phyloP scores from a whole-genome alignment of 2,113 vertebrate genomes.

The Probosciger aterrimus region DNA sequence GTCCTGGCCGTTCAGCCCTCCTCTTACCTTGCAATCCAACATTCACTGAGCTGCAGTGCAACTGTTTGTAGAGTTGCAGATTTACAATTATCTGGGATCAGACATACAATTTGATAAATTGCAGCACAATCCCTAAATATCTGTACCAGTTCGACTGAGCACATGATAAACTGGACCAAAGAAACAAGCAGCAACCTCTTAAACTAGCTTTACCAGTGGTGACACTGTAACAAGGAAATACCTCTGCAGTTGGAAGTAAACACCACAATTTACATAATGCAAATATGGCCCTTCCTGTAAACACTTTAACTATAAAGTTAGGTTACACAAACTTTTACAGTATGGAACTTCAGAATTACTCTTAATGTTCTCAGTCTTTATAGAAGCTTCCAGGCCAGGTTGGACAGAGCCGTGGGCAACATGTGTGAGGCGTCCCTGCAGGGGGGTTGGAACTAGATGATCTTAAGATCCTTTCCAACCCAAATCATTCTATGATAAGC shows the following conservation, averaged over 20 bases:
- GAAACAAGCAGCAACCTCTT: not conserved
- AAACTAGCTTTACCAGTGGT: not conserved
- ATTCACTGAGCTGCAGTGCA: not conserved
- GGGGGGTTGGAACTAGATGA: not conserved
- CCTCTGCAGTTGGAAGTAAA: not conserved
- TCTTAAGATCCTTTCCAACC: not conserved
- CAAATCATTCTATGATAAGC: not conserved
- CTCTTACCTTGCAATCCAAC: not conserved
- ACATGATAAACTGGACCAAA: not conserved
- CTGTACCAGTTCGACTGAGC: not conserved
- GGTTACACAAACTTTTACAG: not conserved
- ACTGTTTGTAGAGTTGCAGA: not conserved
- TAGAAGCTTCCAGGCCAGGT: not conserved
- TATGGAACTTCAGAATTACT: not conserved
- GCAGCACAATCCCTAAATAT: not conserved
- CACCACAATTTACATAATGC: slow-evolving; percentile 30
- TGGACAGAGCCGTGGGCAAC: not conserved
- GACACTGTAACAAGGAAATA: not conserved
- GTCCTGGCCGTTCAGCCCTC: not conserved
- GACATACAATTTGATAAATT: not conserved
- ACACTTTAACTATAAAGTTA: slow-evolving; percentile 20
- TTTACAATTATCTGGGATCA: not conserved
- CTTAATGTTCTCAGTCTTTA: not conserved
- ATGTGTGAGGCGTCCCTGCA: not conserved
- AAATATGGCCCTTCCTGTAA: slow-evolving; percentile 41